Evolutionary conservation across 2,888 invertebrate species (phyloP).

Genomic region (Heliothis peltigera): DNA sequence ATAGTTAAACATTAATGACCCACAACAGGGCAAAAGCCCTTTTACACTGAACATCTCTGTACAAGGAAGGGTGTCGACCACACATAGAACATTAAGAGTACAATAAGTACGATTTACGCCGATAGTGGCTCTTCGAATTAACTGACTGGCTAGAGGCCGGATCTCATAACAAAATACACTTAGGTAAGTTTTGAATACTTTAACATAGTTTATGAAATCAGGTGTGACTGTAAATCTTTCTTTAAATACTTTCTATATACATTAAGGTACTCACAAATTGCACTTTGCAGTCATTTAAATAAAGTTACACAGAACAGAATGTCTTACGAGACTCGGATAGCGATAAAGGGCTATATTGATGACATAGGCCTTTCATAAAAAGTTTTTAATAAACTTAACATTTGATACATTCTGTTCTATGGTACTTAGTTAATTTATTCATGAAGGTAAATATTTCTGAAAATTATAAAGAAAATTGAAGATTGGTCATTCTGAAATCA

Average conservation of each 20-base stretch:
- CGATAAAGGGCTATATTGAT: not conserved
- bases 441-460: not conserved
- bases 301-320: not conserved
- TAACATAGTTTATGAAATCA: conserved; percentile 17
- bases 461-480: conserved; percentile 15
- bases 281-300: conserved; percentile 12
- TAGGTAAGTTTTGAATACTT: conserved; percentile 2
- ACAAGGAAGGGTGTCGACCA: conserved; percentile 61
- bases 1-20: conserved; percentile 51
- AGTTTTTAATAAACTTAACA: not conserved
- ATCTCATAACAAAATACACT: conserved; percentile 16
- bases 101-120: conserved; percentile 35
- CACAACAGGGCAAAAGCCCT: conserved; percentile 53
- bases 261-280: conserved; percentile 5
- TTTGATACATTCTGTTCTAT: conserved; percentile 6
- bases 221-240: conserved; percentile 4
- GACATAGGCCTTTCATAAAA: not conserved
- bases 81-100: conserved; percentile 45
- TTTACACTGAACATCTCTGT: conserved; percentile 47
- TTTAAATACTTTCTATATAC: conserved; percentile 3
- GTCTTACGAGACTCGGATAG: not conserved
- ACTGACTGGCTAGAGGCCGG: conserved; percentile 1
- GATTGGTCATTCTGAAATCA: conserved; percentile 38
- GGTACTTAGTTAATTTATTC: not conserved
- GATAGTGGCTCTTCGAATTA: conserved; percentile 13